These are phyloP conservation scores for Dreissena polymorpha DNA, from an alignment of 1,140 invertebrate genomes.

Conservation along the genomic window DNA sequence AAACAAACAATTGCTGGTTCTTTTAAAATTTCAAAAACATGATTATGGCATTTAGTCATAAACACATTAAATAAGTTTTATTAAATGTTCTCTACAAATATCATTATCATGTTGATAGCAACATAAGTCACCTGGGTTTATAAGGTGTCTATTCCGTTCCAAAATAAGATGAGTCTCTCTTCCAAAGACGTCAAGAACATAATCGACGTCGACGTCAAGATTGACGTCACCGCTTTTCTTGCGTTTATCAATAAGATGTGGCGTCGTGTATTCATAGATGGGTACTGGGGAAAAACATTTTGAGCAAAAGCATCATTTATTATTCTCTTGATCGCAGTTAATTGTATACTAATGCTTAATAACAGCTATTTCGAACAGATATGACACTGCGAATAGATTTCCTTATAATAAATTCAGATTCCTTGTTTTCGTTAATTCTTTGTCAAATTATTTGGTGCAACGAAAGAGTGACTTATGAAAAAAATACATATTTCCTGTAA, in stretches of 20 bases:
- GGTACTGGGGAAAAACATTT: conserved; percentile 11
- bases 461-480: too few relatives aligned
- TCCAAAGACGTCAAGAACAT: conserved; percentile 29
- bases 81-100: too few relatives aligned
- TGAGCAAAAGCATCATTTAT: neutral
- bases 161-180: conserved; percentile 22
- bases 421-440: neutral
- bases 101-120: too few relatives aligned
- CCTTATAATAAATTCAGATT: neutral
- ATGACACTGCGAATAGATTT: neutral
- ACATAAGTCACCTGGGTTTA: neutral
- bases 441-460: too few relatives aligned
- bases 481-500: too few relatives aligned
- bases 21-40: too few relatives aligned
- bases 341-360: neutral
- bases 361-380: too few relatives aligned
- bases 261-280: conserved; percentile 29
- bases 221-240: neutral
- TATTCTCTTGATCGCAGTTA: neutral
- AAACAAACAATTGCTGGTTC: too few relatives aligned
- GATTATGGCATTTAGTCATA: too few relatives aligned
- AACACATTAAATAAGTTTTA: too few relatives aligned
- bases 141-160: conserved; percentile 34
- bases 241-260: conserved; percentile 21
- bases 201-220: conserved; percentile 16